Base-by-base conservation (phyloP, 1,140 invertebrate genomes). In the Drosophila equinoxialis region DNA sequence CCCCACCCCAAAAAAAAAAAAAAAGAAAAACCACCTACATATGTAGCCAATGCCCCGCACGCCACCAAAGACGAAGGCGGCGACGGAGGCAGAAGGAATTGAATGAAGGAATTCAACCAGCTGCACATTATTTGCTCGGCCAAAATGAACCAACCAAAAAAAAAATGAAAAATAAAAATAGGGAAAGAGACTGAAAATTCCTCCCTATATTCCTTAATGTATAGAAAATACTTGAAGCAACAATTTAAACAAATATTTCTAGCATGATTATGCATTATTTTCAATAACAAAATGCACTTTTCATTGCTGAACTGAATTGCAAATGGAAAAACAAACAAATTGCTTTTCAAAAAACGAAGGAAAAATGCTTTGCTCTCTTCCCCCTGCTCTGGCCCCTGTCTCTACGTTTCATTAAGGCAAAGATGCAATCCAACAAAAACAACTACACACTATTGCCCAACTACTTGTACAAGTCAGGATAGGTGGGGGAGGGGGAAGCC, bases 221-320 rank as follows among this genome's bases (percentile, higher is more conserved):
- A 23, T 51, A 51, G 17, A 20, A 51, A 23, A 23, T 51, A 51
- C 45, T 51, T 23, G 45, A n/a, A 8, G 8, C 45, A 51, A 51
- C 14, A 48, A 20, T 17, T 48, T 23, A 20, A 51, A 51, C 45
- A 51, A 51, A 51, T 51, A 51, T 51, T 23, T 48, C 45, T 51
- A 51, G 17, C 20, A 51, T 51, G 17, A 55, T 55, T 42, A 71
- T 77, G 84, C 80, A 83, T 77, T 51, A 74, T 77, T 83, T 83
- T 74, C 84, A 83, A 83, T 77, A 86, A 80, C 83, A 83, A 83
- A 86, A 86, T 86, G 84, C 83, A 86, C 82, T 86, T 82, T 86
- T 75, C 45, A 51, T 51, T 23, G 45, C 75, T 63, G 64, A 66
- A 59, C 62, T 65, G 74, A 65, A 71, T 51, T 51, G 45, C 45